Conservation (phyloP, 2,888 invertebrate species). For the Lasioglossum calceatum region DNA sequence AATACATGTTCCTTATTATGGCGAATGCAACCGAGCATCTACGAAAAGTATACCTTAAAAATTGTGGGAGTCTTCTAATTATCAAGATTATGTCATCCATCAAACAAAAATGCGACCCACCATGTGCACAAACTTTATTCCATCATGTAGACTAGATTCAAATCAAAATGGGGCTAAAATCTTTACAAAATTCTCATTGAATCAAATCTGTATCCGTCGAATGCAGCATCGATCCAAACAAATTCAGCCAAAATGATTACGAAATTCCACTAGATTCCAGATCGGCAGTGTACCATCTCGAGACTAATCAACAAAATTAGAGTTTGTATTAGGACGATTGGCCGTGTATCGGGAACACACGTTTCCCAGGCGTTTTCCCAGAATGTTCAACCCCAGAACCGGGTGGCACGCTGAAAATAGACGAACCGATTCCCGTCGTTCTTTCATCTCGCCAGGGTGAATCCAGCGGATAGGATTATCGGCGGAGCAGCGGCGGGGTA, state of each 20-base stretch:
- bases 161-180: no score
- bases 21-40: neutral
- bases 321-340: neutral
- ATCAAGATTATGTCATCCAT: neutral
- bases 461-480: conserved; percentile 33
- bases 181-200: neutral
- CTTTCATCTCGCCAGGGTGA: conserved; percentile 16
- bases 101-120: neutral
- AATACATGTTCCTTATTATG: conserved; percentile 61
- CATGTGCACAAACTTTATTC: neutral
- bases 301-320: neutral
- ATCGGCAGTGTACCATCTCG: neutral
- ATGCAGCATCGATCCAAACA: neutral
- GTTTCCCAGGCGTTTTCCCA: neutral
- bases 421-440: conserved; percentile 27
- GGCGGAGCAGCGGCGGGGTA: conserved; percentile 31
- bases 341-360: neutral
- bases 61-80: neutral
- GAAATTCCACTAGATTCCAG: neutral
- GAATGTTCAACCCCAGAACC: conserved; percentile 7
- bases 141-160: neutral
- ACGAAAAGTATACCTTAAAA: neutral
- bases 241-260: neutral
- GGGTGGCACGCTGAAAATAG: neutral
- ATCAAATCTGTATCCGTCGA: neutral